Evolutionary conservation across 2,888 invertebrate species (phyloP), one percentile per base, ranked within the genome.

Genomic region (Synanthedon vespiformis): DNA sequence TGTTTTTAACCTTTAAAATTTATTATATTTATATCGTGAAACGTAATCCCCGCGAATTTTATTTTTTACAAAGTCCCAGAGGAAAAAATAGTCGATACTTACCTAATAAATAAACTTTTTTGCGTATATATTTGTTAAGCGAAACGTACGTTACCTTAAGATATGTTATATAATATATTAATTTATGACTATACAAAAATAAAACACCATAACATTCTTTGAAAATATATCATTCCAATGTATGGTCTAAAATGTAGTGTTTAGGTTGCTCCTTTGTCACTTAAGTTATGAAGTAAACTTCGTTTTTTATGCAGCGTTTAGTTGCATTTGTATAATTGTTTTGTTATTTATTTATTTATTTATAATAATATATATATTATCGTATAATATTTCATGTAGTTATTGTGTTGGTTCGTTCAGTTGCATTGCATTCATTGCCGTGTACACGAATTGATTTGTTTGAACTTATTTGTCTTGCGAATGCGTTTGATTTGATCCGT

Each of bases 181-280:
- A 57, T 63, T 58, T 62, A 66, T 62, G 64, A 61, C 60, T 58
- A 53, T 56, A 22, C 22, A 22, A 22, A 22, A n/a, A n/a, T n/a
- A n/a, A 22, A 57, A 14, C 13, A 77, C 80, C 76, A 74, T 71
- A 77, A 85, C 86, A 86, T 86, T 86, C 86, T 86, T 44, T 80
- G 67, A 78, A 80, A 83, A 83, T 79, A 74, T 85, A 86, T 85
- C 86, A 87, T 87, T 87, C 86, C 86, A 87, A 78, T 84, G 72
- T 84, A 81, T 75, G 76, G 70, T 80, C 79, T 85, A 83, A 84
- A 84, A 75, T 69, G 79, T 85, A 85, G 84, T 74, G 77, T 34
- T 34, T 86, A 86, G 84, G 77, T 34, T 80, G 73, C 73, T 71
- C 72, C 70, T 69, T 79, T 75, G 78, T 77, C 67, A 68, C 70